Evolutionary conservation across 2,888 invertebrate genomes (phyloP), one percentile per base, ranked within the genome.

Genomic region (Meliscaeva auricollis): DNA sequence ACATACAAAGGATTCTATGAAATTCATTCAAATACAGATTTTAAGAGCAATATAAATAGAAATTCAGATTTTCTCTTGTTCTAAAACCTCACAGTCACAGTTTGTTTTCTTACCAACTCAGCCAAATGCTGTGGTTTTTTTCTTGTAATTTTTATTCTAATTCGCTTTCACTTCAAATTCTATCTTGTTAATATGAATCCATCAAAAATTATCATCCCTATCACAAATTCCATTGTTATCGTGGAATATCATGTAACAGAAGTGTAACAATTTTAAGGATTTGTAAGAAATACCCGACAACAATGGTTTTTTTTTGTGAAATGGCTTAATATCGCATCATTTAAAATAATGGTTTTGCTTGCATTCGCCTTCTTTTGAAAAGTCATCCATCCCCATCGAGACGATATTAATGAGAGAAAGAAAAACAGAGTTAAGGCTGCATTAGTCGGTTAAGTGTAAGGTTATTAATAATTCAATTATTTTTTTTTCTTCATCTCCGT

Each of bases 111-210:
- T 8, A 1, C 9, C 9, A 66, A 66, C 50, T 66, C 35, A 22
- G 20, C 5, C 22, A 3, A 20, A 20, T 58, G 46, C 50, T 38
- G 50, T 22, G 20, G 54, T 26, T 50, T 60, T 60, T 46, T 78
- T 77, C 8, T 62, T 13, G 6, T 22, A 22, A 13, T 62, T 38
- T 79, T 54, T 46, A 66, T 75, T n/a, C n/a, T 38, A 38, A 66
- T 70, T 70, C 50, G 70, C 84, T 76, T 79, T 79, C 64, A 69
- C 74, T 75, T 75, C 17, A 75, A 66, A 15, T 84, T 52, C 35
- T 70, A 58, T 72, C 70, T 76, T 72, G 11, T 75, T 60, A 70
- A 62, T 50, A 58, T 75, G 32, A 79, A 22, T 44, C 78, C 46
- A 68, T 58, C 68, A 73, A 56, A 41, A 70, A n/a, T n/a, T 11